Evolutionary conservation across 2,888 invertebrate species (phyloP).

Genomic region (Aricia artaxerxes): DNA sequence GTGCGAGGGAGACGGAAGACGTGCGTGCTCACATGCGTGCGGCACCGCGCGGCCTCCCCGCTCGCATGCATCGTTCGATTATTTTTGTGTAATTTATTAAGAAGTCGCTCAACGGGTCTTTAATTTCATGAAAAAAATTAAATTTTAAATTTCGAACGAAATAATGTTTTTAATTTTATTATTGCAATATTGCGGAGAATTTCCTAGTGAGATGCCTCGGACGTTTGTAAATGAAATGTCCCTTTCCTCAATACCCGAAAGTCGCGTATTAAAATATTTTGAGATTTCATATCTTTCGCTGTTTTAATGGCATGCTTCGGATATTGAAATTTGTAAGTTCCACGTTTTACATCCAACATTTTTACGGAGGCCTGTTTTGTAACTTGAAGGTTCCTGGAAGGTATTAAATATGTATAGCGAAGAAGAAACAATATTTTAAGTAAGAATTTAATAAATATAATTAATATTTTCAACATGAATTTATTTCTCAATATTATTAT

Average conservation of each 20-base stretch:
- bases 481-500: too few species aligned
- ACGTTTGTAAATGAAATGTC: conserved; percentile 59
- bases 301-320: conserved; percentile 29
- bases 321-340: conserved; percentile 23
- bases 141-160: conserved; percentile 15
- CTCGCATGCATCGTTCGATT: conserved; percentile 78
- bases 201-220: conserved; percentile 13
- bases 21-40: conserved; percentile 73
- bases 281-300: conserved; percentile 41
- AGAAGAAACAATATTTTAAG: not conserved
- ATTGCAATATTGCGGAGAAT: conserved; percentile 31
- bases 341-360: not conserved
- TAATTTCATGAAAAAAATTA: conserved; percentile 35
- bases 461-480: too few species aligned
- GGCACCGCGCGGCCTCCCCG: conserved; percentile 60
- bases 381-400: not conserved
- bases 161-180: conserved; percentile 26
- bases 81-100: conserved; percentile 66
- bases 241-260: conserved; percentile 62
- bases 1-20: conserved; percentile 52
- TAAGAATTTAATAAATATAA: too few species aligned
- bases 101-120: conserved; percentile 33
- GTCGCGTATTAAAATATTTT: conserved; percentile 40
- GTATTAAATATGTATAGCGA: not conserved
- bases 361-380: not conserved